Conservation (phyloP, 2,888 invertebrate genomes). For the Scotopteryx bipunctaria region DNA sequence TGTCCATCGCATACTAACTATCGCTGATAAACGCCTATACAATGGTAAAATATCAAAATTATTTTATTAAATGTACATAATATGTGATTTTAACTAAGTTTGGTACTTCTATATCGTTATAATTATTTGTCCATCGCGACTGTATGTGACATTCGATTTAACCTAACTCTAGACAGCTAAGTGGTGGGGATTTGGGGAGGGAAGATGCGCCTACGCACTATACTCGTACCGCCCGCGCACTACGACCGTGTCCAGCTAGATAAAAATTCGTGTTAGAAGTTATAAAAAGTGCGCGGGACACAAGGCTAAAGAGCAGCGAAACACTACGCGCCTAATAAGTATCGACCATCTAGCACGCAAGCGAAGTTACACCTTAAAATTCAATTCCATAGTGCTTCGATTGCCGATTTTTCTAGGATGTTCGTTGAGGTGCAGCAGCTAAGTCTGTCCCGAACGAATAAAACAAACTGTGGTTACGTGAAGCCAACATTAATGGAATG, state of each 20-base stretch:
- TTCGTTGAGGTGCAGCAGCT: slow-evolving; percentile 29
- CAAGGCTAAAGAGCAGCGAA: slow-evolving; percentile 39
- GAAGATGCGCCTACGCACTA: slow-evolving; percentile 60
- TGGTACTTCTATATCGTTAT: slow-evolving; percentile 78
- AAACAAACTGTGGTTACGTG: not conserved
- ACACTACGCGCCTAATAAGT: slow-evolving; percentile 64
- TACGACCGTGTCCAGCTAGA: slow-evolving; percentile 21
- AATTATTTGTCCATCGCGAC: slow-evolving; percentile 66
- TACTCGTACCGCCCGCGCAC: slow-evolving; percentile 41
- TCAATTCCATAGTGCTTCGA: slow-evolving; percentile 80
- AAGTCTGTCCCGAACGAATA: not conserved
- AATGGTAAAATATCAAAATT: slow-evolving; percentile 81
- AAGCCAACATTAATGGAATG: too few relatives aligned
- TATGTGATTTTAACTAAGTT: slow-evolving; percentile 82
- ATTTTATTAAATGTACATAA: slow-evolving; percentile 82
- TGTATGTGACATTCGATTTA: slow-evolving; percentile 54
- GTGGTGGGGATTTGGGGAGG: slow-evolving; percentile 67
- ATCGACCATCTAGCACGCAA: slow-evolving; percentile 71
- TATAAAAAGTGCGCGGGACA: slow-evolving; percentile 30
- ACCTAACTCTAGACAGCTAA: slow-evolving; percentile 70
- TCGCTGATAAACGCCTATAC: slow-evolving; percentile 78
- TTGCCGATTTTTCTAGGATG: slow-evolving; percentile 48
- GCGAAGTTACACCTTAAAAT: slow-evolving; percentile 68
- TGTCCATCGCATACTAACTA: slow-evolving; percentile 70
- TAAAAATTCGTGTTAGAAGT: slow-evolving; percentile 25